A percentile compares a stretch with the other conserved stretches of the same genome.
Conservation (phyloP, 2,797 vertebrate species). For the Myripristis murdjan region DNA sequence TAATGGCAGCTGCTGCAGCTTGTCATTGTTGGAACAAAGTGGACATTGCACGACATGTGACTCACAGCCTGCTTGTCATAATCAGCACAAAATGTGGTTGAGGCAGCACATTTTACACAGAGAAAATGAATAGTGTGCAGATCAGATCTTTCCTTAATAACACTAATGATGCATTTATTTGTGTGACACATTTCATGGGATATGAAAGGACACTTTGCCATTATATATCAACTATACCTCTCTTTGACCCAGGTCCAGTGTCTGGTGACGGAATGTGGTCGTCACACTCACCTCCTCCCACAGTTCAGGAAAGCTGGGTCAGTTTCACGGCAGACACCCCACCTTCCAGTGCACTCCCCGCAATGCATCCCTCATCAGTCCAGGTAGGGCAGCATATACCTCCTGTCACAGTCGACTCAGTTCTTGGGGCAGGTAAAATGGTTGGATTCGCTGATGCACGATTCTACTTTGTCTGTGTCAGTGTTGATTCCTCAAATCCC, state of each 20-base stretch:
- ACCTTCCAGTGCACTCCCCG: constrained; percentile 95
- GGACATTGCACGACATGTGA: background rate
- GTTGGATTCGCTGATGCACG: too few relatives aligned
- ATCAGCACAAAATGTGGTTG: constrained; percentile 2
- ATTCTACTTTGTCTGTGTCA: too few relatives aligned
- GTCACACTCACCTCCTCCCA: constrained; percentile 93
- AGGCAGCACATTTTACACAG: background rate
- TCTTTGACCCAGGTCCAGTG: constrained; percentile 85
- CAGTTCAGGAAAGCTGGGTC: constrained; percentile 99
- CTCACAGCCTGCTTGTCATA: background rate
- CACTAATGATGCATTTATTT: too few relatives aligned
- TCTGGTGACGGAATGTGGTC: constrained; percentile 94
- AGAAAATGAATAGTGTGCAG: too few relatives aligned
- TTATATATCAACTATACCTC: too few relatives aligned
- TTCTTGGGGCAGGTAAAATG: too few relatives aligned
- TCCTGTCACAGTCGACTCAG: background rate
- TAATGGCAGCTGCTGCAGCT: constrained; percentile 8
- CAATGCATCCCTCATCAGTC: constrained; percentile 96
- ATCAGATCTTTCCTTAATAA: too few relatives aligned
- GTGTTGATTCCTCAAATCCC: too few relatives aligned
- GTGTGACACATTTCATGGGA: too few relatives aligned
- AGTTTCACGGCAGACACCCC: constrained; percentile 98
- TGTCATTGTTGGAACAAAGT: constrained; percentile 34
- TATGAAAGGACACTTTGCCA: too few relatives aligned
- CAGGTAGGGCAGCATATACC: constrained; percentile 85